Base-by-base conservation (phyloP, 2,888 invertebrate genomes). In the Drosophila monieri region DNA sequence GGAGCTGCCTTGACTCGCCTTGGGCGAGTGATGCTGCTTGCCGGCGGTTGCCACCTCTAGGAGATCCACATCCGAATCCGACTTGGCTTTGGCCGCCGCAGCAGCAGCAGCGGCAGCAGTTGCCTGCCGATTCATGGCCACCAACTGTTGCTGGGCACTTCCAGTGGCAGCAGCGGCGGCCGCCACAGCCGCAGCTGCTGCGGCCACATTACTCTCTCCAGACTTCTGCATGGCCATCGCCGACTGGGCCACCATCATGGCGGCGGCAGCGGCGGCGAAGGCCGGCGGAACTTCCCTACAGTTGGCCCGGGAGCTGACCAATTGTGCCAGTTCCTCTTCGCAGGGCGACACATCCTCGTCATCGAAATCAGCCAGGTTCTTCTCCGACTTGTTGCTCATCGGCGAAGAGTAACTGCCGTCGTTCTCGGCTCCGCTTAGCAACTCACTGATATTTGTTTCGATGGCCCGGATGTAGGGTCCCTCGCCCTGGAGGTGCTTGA, bases 361-460 rank as follows among this genome's bases (percentile, higher is more conserved):
- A 87, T 98, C 98, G 87, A 98, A 96, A 91, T 98, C 98, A 0
- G 97, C 97, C 94, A 98, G 95, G 91, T 98, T 98, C 79, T 98
- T 97, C 85, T 97, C 97, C 1, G 97, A 97, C 92, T 98, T 97
- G 80, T 96, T 97, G 71, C 97, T 97, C 93, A 97, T 95, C 32
- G 96, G 94, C 0, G 97, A 97, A n/a, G 97, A 97, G 80, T 97
- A 97, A 88, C 97, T 97, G n/a, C 97, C 97, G 85, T 95, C 95
- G 60, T 95, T 95, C 79, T 95, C 95, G 57, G 94, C 94, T 0
- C 94, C 94, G 74, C 93, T 94, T 6, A 92, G 65, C 32, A 92
- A 78, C 46, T 91, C 91, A 56, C 91, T 91, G 5, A 92, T 89
- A 60, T 92, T 90, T 9, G 90, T 90, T 54, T 92, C 91, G 23